Conservation (phyloP, 2,113 vertebrate species). For the Urocolius indicus region DNA sequence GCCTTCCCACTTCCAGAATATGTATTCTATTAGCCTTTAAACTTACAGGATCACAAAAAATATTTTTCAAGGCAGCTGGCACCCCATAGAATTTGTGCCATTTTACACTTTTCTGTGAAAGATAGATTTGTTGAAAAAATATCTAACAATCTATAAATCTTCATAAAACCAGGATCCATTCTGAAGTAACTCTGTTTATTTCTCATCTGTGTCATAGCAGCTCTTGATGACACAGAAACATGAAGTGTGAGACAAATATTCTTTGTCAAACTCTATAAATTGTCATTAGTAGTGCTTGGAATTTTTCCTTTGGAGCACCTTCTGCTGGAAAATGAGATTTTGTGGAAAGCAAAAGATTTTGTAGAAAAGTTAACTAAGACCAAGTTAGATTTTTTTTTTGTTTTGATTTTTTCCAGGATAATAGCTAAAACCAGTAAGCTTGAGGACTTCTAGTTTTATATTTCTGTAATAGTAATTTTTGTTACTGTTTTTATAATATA, state of each 20-base stretch:
- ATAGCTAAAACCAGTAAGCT: not conserved
- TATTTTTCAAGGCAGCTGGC: not conserved
- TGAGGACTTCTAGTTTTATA: not conserved
- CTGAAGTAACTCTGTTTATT: conserved; percentile 25
- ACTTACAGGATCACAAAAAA: not conserved
- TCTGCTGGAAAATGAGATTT: not conserved
- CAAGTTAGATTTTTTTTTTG: not conserved
- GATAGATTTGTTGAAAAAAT: conserved; percentile 22
- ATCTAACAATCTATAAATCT: conserved; percentile 26
- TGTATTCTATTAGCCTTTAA: not conserved
- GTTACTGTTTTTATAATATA: not conserved
- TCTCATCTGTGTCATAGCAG: not conserved
- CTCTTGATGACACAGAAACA: conserved; percentile 8
- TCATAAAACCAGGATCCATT: conserved; percentile 11
- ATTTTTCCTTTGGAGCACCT: not conserved
- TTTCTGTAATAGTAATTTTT: not conserved
- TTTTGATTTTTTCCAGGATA: not conserved
- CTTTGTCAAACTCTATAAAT: not conserved
- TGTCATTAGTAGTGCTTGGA: not conserved
- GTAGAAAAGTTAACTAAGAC: not conserved
- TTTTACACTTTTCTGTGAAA: not conserved
- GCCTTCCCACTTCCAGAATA: not conserved
- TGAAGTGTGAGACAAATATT: conserved; percentile 2
- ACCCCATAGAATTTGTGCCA: fast-evolving
- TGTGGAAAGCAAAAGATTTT: not conserved